Percentiles rank a stretch among this genome's conserved stretches.
Conservation (phyloP, 2,797 vertebrate species). For the Sebastes diaconus region DNA sequence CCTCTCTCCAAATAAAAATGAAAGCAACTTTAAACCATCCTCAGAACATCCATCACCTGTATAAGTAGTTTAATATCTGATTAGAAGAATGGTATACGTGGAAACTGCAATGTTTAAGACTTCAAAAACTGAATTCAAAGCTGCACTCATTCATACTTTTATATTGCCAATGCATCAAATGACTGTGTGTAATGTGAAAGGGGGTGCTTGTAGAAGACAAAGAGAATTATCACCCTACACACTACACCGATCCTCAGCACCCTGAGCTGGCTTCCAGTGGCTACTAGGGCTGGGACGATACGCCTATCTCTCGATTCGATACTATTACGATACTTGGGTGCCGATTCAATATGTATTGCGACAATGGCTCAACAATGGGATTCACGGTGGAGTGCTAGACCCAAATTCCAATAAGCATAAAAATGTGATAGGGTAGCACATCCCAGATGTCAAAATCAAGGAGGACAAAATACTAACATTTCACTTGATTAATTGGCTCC, state of each 20-base stretch:
- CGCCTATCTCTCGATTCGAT: accelerated
- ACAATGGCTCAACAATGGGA: no score
- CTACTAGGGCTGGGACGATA: no score
- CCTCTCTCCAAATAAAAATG: background rate
- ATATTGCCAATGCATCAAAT: background rate
- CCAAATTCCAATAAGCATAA: no score
- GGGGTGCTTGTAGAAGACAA: background rate
- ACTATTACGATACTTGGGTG: no score
- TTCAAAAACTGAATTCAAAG: background rate
- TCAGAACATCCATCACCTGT: background rate
- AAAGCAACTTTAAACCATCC: background rate
- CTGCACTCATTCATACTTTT: background rate
- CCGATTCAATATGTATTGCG: no score
- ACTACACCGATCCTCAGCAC: background rate
- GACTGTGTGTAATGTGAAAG: background rate
- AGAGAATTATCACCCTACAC: background rate
- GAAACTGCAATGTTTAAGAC: background rate
- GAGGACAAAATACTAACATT: no score
- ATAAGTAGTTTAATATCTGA: accelerated
- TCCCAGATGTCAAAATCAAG: no score
- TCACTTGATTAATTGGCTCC: no score
- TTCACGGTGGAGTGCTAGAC: no score
- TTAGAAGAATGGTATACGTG: background rate
- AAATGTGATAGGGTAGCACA: no score
- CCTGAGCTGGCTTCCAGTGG: accelerated